Evolutionary conservation across 2,888 invertebrate species (phyloP).

Genomic region (Pollenia amentaria): DNA sequence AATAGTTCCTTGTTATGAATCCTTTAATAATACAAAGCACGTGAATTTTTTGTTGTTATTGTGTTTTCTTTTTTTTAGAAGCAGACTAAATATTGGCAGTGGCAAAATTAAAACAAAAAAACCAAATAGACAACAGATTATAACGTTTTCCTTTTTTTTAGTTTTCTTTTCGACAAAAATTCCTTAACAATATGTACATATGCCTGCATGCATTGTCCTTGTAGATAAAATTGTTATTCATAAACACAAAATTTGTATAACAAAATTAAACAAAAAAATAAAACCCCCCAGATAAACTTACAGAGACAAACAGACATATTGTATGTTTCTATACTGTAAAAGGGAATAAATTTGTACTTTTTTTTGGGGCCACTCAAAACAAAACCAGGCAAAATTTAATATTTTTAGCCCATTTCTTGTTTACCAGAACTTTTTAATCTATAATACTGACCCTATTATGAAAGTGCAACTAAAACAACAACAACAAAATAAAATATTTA

Average conservation of each 20-base stretch:
- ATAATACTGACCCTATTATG: conserved; percentile 59
- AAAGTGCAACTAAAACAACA: not conserved
- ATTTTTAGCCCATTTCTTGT: conserved; percentile 41
- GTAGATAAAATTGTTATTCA: conserved; percentile 68
- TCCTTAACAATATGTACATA: conserved; percentile 22
- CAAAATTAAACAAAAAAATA: conserved; percentile 11
- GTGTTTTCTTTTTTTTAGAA: not conserved
- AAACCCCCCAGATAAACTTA: not conserved
- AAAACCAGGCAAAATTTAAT: conserved; percentile 61
- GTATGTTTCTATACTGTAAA: not conserved
- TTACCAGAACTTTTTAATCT: conserved; percentile 26
- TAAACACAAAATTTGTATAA: conserved; percentile 24
- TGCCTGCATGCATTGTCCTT: conserved; percentile 63
- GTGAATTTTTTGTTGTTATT: conserved; percentile 30
- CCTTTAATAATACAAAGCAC: conserved; percentile 28
- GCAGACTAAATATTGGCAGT: conserved; percentile 37
- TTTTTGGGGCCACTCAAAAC: conserved; percentile 10
- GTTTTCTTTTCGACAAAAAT: conserved; percentile 10
- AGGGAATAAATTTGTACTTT: conserved; percentile 1
- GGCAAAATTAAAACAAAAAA: conserved; percentile 32
- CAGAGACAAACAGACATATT: not conserved
- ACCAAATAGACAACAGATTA: conserved; percentile 52
- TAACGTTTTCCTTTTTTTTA: conserved; percentile 26
- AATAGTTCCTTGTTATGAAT: conserved; percentile 57
- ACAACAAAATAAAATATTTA: conserved; percentile 10